phyloP scores from a whole-genome alignment of 2,888 invertebrate species.

The Lasioglossum figueresi region DNA sequence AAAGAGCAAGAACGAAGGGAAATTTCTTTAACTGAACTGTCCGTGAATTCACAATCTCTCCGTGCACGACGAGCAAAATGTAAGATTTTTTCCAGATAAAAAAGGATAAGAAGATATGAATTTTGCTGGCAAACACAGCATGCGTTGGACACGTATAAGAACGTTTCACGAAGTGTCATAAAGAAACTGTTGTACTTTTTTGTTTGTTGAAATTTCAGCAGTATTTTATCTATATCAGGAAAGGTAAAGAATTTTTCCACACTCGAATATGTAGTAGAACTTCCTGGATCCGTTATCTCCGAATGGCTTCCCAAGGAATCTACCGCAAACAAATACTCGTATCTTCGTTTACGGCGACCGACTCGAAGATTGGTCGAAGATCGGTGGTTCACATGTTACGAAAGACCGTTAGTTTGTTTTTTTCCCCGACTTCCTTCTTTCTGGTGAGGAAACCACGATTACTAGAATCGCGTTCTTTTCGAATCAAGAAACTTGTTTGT shows the following conservation, averaged over 20 bases:
- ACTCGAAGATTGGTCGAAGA: constrained; percentile 31
- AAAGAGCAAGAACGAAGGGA: not conserved
- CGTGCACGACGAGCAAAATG: not conserved
- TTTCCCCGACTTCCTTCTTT: constrained; percentile 8
- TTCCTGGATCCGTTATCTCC: constrained; percentile 59
- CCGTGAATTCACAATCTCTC: not conserved
- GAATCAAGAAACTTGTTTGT: constrained; percentile 9
- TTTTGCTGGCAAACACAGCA: not conserved
- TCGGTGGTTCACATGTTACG: constrained; percentile 38
- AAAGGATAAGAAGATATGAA: not conserved
- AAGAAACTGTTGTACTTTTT: constrained; percentile 22
- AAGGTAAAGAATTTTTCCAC: constrained; percentile 32
- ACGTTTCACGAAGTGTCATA: not conserved
- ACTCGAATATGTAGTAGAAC: constrained; percentile 30
- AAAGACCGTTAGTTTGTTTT: constrained; percentile 54
- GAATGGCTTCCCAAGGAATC: constrained; percentile 63
- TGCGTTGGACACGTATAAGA: not conserved
- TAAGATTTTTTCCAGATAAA: not conserved
- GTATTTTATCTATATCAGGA: constrained; percentile 28
- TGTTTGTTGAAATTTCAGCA: constrained; percentile 15
- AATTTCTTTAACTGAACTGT: not conserved
- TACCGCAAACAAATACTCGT: constrained; percentile 72
- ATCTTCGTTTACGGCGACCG: constrained; percentile 49
- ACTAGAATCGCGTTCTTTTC: constrained; percentile 14
- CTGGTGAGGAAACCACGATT: constrained; percentile 23